Evolutionary conservation across 2,797 vertebrate species (phyloP), one percentile per base, ranked within the genome.

Genomic region (Sardinella longiceps): DNA sequence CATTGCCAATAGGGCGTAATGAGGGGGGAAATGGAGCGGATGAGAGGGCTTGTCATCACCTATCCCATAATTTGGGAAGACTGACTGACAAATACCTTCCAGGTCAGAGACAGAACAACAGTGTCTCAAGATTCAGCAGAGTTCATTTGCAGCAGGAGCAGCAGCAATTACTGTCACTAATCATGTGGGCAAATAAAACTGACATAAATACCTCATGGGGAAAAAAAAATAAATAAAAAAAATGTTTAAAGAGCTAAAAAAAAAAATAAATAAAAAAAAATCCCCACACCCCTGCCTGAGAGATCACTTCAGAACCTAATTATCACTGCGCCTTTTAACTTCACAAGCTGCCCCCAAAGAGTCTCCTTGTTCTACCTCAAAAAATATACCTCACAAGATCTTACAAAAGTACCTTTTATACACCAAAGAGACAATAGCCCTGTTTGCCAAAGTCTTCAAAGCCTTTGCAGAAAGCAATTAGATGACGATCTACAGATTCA

Each of bases 381-480:
- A 33, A 74, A 74, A 43, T 39, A 39, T 10, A 77, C 70, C 70
- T 77, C 20, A 77, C 70, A 43, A 77, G 70, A 77, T 77, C 70
- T 39, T 39, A 77, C 70, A 39, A 77, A 77, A 20, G 70, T 30
- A 23, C 18, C 33, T 77, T 77, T 77, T 77, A 20, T 23, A 77
- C 18, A 77, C 70, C 20, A 43, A 77, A 77, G 28, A 77, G 5
- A 77, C 33, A 43, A 77, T 43, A 43, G 15, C 33, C 20, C 15
- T 77, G 70, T 77, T 77, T 77, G 70, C 28, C 70, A 77, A 77
- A 77, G 70, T 43, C 70, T 77, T 77, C 70, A 77, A 77, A 77
- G 70, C 15, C 70, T 43, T 23, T 23, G 37, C 70, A 39, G 9
- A 77, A 77, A 77, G 33, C 70, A 77, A 77, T 77, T 77, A 77